Base-by-base conservation (phyloP, 2,888 invertebrate species). In the Spilarctia lutea region DNA sequence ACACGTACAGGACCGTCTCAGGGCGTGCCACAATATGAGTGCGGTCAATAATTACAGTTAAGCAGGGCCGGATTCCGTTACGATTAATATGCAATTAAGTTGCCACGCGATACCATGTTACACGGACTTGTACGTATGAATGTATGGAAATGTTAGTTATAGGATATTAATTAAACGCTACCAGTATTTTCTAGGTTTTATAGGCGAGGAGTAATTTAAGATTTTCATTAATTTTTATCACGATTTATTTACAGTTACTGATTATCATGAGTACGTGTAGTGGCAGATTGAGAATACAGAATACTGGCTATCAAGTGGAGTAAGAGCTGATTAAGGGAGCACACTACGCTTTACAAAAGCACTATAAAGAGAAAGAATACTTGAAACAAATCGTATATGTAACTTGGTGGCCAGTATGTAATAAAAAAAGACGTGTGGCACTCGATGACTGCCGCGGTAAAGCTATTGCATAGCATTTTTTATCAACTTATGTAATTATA, bases 41-140 rank as follows among this genome's bases (percentile, higher is more conserved):
- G 84, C 83, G 81, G 81, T 85, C 85, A 85, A 87, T 90, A 89
- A 91, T 91, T 90, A 90, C 88, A 84, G 85, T 76, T 88, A 89
- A 89, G 85, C 87, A 86, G 88, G 85, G 79, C 87, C 80, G 86
- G 87, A 89, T 87, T 88, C 89, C 85, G 80, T 74, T 77, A 83
- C 83, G 85, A 89, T 91, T 90, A 90, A 90, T 89, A 89, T 87
- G 88, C 87, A 90, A 91, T 91, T 90, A 91, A 87, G 77, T 85
- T 90, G 90, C 88, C 90, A 89, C 80, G 84, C 83, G 83, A 85
- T 85, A 84, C 82, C 82, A 78, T 79, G 79, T 76, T 81, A 48
- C 78, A 81, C 74, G 73, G 65, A 70, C 60, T 73, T 77, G 77
- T 83, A 63, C 83, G 79, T 71, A 65, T 65, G 30, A 27, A 69